Percentiles rank a stretch among this genome's conserved stretches.
Conservation (phyloP, 2,888 invertebrate species). For the Melanostoma scalare region DNA sequence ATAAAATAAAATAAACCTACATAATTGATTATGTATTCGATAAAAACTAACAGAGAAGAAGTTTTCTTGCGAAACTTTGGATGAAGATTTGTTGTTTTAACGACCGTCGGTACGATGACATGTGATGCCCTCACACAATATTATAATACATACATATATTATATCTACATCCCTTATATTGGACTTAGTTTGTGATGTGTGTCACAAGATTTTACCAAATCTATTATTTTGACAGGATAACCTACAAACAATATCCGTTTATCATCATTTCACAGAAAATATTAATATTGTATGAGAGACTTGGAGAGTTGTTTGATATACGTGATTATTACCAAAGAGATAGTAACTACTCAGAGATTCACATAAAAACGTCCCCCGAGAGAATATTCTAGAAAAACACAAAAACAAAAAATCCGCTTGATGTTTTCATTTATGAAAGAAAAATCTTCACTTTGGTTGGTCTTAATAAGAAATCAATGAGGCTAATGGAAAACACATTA, state of each 20-base stretch:
- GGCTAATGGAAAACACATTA: conserved; percentile 37
- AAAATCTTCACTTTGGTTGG: conserved; percentile 8
- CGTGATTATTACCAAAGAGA: conserved; percentile 27
- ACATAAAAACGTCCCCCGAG: conserved; percentile 15
- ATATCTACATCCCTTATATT: neutral
- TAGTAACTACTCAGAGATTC: conserved; percentile 18
- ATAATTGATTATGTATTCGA: conserved; percentile 63
- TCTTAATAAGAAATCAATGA: conserved; percentile 28
- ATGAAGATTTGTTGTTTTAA: neutral
- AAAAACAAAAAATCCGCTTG: neutral
- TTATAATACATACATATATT: neutral
- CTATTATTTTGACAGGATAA: conserved; percentile 13
- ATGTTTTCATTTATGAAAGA: conserved; percentile 12
- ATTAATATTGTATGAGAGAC: conserved; percentile 36
- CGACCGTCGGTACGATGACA: neutral
- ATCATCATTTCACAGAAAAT: conserved; percentile 26
- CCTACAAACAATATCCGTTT: conserved; percentile 17
- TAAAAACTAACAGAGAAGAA: conserved; percentile 40
- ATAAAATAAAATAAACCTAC: conserved; percentile 9
- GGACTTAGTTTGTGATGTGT: neutral
- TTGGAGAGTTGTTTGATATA: neutral
- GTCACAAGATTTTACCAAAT: conserved; percentile 20
- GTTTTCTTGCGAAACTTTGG: too few species aligned
- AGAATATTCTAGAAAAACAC: conserved; percentile 1
- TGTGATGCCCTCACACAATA: neutral